These are phyloP conservation scores for Panonychus citri DNA, from an alignment of 1,140 invertebrate genomes.

Conservation along the genomic window DNA sequence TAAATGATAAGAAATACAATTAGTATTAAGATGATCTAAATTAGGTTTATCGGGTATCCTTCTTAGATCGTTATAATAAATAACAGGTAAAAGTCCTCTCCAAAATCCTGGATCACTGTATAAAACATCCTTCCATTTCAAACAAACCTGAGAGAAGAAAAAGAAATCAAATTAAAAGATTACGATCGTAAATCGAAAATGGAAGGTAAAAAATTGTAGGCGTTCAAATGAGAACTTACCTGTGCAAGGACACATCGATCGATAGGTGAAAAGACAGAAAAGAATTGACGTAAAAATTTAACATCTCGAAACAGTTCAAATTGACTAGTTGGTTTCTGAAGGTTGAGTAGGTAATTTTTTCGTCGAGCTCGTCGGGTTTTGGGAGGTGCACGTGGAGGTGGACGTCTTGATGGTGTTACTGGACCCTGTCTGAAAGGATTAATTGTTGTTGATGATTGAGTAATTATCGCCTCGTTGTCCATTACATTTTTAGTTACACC, in stretches of 20 bases:
- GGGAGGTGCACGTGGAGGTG: constrained; percentile 12
- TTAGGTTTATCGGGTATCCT: background rate
- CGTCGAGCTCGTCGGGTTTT: constrained; percentile 15
- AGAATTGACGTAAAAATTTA: constrained; percentile 54
- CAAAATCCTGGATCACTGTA: constrained; percentile 55
- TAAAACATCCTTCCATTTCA: constrained; percentile 57
- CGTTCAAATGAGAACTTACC: too few species aligned
- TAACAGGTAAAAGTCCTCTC: constrained; percentile 50
- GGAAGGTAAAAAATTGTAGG: too few species aligned
- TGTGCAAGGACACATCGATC: constrained; percentile 48
- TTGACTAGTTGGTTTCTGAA: constrained; percentile 21
- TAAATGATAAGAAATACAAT: too few species aligned
- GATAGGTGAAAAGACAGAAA: constrained; percentile 52
- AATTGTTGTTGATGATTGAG: too few species aligned
- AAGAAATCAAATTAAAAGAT: background rate
- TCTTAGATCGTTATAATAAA: constrained; percentile 51
- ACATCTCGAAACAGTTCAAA: constrained; percentile 56
- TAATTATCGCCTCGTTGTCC: too few species aligned
- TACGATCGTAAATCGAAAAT: too few species aligned
- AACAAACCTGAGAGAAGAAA: constrained; percentile 37
- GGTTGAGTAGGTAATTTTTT: constrained; percentile 16
- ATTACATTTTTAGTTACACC: too few species aligned
- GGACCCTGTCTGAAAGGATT: too few species aligned
- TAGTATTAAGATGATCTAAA: too few species aligned
- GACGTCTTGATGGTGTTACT: background rate